Percentiles rank a stretch among this genome's conserved stretches.
These are phyloP conservation scores for Probaryconus sp. DNA, from an alignment of 1,140 invertebrate species.

Conservation along the genomic window DNA sequence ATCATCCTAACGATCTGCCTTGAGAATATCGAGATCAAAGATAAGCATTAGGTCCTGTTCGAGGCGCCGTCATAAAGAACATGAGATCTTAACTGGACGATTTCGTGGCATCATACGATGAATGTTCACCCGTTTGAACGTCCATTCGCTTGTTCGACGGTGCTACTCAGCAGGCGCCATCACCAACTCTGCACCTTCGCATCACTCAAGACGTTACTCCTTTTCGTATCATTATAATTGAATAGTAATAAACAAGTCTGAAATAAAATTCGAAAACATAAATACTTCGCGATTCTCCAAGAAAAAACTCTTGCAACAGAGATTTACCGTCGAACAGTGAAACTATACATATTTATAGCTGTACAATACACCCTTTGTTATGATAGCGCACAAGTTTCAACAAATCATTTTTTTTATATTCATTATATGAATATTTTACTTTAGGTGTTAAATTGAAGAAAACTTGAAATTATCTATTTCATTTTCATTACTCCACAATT, in stretches of 20 bases:
- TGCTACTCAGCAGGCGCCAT: constrained; percentile 73
- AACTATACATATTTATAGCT: constrained; percentile 17
- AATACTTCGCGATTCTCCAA: constrained; percentile 21
- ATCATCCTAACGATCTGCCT: constrained; percentile 62
- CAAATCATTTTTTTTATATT: no score
- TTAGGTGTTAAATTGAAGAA: neutral
- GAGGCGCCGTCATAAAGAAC: constrained; percentile 65
- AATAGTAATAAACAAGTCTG: constrained; percentile 52
- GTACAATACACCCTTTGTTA: no score
- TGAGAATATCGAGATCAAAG: constrained; percentile 67
- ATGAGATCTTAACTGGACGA: constrained; percentile 73
- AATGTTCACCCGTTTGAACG: constrained; percentile 63
- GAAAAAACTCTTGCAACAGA: constrained; percentile 19
- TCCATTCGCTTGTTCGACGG: constrained; percentile 65
- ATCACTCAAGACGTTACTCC: constrained; percentile 69
- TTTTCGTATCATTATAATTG: constrained; percentile 48
- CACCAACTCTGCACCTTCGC: constrained; percentile 74
- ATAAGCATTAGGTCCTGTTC: constrained; percentile 64
- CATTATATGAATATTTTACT: no score
- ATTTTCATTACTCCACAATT: neutral
- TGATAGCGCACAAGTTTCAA: no score
- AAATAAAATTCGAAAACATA: constrained; percentile 50
- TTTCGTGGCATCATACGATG: constrained; percentile 67
- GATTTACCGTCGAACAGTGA: constrained; percentile 30
- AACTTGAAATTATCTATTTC: neutral